Evolutionary conservation across 2,113 vertebrate genomes (phyloP).

Genomic region (Myrmecophaga tridactyla): DNA sequence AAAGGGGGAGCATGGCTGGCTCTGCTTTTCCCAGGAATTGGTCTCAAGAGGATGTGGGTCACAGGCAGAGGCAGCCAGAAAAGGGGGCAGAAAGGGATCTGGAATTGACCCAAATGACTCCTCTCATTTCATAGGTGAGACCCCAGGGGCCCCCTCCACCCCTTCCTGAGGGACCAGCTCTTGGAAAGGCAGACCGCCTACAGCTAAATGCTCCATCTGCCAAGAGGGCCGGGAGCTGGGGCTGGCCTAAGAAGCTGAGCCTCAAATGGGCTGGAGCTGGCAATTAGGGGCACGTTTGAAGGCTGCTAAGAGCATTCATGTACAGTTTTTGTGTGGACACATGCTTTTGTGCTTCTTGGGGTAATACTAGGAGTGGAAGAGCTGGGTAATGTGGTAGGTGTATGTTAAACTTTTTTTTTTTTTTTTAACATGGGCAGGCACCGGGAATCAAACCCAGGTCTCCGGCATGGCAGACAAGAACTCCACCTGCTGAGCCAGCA

Average conservation of each 20-base stretch:
- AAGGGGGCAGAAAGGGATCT: no score
- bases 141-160: no score
- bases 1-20: accelerated
- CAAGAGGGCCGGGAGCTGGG: accelerated
- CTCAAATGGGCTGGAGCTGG: no score
- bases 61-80: neutral
- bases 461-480: no score
- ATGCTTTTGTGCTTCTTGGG: neutral
- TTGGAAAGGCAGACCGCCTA: accelerated
- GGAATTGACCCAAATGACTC: no score
- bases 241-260: neutral
- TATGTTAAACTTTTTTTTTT: no score
- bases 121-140: neutral
- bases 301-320: neutral
- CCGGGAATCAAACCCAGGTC: no score
- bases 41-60: no score
- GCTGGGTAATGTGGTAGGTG: neutral
- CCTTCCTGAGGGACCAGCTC: neutral
- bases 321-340: neutral
- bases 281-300: no score
- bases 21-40: neutral
- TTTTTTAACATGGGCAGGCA: no score
- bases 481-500: no score
- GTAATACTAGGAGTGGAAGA: neutral
- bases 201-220: neutral